Base-by-base conservation (phyloP, 1,140 invertebrate species). In the Heliconius congener region DNA sequence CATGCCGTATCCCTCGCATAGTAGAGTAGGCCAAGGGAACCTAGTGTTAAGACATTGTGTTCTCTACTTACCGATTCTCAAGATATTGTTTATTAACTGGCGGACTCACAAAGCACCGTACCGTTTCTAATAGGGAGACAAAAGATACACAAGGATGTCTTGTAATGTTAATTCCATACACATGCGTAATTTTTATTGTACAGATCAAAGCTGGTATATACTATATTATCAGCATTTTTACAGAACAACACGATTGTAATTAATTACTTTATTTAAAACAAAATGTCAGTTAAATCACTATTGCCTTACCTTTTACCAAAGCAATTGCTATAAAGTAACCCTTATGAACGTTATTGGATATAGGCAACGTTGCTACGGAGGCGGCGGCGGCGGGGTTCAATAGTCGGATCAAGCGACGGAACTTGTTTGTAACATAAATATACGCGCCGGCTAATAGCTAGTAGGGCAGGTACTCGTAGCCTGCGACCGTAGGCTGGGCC, bases 401-500 rank as follows among this genome's bases (percentile, higher is more conserved):
- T 74, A 74, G 73, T 74, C 50, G 73, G 73, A 74, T 74, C 73
- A 74, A 74, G 27, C 73, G 73, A 16, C 73, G 30, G 57, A 57
- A 55, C 73, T 9, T 55, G 52, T 55, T 55, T 55, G 52, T 55
- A 55, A n/a, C 52, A 55, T n/a, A 55, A 6, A 18, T 55, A 55
- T 6, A 55, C 55, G 55, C 55, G n/a, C n/a, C 55, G 55, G 55
- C 55, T 23, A n/a, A 57, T n/a, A n/a, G 19, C 8, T n/a, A n/a
- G 8, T 57, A 57, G 16, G 16, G 18, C 50, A 52, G 50, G 50
- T 50, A 50, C 19, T 1, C n/a, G n/a, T 19, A 19, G 16, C 52
- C 52, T 55, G 52, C 52, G 52, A 55, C 13, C 4, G 52, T 52
- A 18, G 50, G 55, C n/a, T 8, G 6, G 55, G 18, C n/a, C n/a